Percentiles rank a stretch among this genome's conserved stretches.
phyloP scores from a whole-genome alignment of 2,797 vertebrate species.

The Halcyon smyrnensis region DNA sequence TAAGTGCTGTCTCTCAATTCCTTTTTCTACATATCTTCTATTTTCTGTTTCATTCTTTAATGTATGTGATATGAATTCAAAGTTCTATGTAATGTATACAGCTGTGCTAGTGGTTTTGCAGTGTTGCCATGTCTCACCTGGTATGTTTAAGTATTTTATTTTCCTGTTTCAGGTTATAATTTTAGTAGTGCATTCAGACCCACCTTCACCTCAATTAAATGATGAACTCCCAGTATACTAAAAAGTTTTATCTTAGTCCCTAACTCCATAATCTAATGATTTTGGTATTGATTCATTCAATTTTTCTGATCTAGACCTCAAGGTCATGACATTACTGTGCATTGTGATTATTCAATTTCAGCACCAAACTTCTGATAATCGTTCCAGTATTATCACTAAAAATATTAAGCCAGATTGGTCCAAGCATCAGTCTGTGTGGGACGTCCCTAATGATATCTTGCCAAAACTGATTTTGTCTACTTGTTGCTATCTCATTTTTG shows the following conservation, averaged over 20 bases:
- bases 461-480: neutral
- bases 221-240: rapidly evolving
- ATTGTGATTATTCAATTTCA: neutral
- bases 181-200: neutral
- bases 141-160: neutral
- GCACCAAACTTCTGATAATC: neutral
- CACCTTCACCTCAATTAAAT: neutral
- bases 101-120: neutral
- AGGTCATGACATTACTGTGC: neutral
- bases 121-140: neutral
- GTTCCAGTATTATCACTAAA: neutral
- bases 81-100: neutral
- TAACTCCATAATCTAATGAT: neutral
- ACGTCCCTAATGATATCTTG: neutral
- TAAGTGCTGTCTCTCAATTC: neutral
- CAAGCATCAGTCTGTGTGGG: neutral
- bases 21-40: neutral
- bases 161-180: neutral
- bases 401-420: neutral
- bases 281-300: neutral
- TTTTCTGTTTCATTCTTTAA: neutral
- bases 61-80: neutral
- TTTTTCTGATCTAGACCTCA: neutral
- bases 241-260: neutral
- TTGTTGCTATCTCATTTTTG: neutral